A percentile compares a stretch with the other conserved stretches of the same genome.
phyloP scores from a whole-genome alignment of 2,888 invertebrate species.

The Latheticus oryzae region DNA sequence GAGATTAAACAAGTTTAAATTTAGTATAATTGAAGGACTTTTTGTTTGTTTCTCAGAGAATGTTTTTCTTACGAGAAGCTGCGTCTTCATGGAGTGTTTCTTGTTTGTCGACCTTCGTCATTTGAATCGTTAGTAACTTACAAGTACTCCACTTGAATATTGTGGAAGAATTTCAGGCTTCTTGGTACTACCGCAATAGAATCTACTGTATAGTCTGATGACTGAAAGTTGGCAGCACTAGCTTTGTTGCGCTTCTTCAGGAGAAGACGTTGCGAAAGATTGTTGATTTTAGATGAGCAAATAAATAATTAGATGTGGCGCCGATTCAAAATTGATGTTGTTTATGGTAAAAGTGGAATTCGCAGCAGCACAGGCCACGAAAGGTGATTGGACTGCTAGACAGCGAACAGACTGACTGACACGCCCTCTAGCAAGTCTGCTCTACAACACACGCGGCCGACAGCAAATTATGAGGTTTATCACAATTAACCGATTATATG shows the following conservation, averaged over 20 bases:
- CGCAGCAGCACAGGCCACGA: conserved; percentile 39
- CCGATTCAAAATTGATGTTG: conserved; percentile 28
- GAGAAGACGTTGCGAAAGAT: too few relatives aligned
- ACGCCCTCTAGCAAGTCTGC: conserved; percentile 50
- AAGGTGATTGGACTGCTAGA: conserved; percentile 49
- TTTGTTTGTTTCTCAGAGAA: conserved; percentile 30
- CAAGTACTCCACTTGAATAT: conserved; percentile 35
- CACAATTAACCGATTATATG: conserved; percentile 37
- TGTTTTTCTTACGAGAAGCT: conserved; percentile 35
- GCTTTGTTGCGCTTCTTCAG: too few relatives aligned
- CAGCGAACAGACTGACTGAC: conserved; percentile 52
- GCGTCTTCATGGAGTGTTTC: conserved; percentile 34
- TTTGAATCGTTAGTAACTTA: conserved; percentile 27
- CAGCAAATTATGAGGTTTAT: conserved; percentile 40
- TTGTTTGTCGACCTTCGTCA: conserved; percentile 41
- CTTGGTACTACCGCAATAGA: conserved; percentile 23
- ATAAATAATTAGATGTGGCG: conserved; percentile 33
- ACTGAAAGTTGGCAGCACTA: neutral
- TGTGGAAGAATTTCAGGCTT: conserved; percentile 30
- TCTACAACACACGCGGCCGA: conserved; percentile 49
- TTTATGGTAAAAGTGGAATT: conserved; percentile 43
- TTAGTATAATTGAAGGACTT: conserved; percentile 31
- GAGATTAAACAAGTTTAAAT: conserved; percentile 32
- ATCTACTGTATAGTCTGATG: too few relatives aligned
- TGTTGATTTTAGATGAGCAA: conserved; percentile 16